Evolutionary conservation across 1,140 invertebrate genomes (phyloP).

Genomic region (Eueides isabella): DNA sequence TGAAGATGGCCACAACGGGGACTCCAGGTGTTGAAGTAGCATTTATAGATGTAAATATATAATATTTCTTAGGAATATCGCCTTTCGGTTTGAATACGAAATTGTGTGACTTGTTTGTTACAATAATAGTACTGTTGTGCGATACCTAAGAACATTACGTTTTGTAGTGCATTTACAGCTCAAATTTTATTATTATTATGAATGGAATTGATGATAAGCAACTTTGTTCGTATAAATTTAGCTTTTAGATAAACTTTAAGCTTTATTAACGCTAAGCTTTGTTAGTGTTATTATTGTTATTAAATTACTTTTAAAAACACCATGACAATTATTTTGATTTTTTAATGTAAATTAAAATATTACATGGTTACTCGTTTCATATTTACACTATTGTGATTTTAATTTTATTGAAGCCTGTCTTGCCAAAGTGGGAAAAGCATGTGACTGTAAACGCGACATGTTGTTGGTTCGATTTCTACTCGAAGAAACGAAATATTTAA

Average conservation of each 20-base stretch:
- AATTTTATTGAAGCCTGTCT: no score
- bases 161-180: not conserved
- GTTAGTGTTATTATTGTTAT: not conserved
- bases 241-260: not conserved
- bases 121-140: slow-evolving; percentile 38
- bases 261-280: not conserved
- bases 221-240: not conserved
- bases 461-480: no score
- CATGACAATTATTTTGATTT: no score
- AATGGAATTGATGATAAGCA: not conserved
- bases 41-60: slow-evolving; percentile 49
- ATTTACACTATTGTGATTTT: no score
- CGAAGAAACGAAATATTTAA: no score
- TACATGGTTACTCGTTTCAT: no score
- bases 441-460: no score
- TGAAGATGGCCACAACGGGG: slow-evolving; percentile 52
- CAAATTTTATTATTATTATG: not conserved
- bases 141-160: slow-evolving; percentile 39
- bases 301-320: not conserved
- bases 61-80: slow-evolving; percentile 44
- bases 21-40: slow-evolving; percentile 40
- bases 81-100: slow-evolving; percentile 48
- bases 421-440: no score
- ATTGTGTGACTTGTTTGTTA: slow-evolving; percentile 44
- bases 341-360: no score